A percentile compares a stretch with the other conserved stretches of the same genome.
Conservation (phyloP, 2,113 vertebrate species). For the Nematolebias whitei region DNA sequence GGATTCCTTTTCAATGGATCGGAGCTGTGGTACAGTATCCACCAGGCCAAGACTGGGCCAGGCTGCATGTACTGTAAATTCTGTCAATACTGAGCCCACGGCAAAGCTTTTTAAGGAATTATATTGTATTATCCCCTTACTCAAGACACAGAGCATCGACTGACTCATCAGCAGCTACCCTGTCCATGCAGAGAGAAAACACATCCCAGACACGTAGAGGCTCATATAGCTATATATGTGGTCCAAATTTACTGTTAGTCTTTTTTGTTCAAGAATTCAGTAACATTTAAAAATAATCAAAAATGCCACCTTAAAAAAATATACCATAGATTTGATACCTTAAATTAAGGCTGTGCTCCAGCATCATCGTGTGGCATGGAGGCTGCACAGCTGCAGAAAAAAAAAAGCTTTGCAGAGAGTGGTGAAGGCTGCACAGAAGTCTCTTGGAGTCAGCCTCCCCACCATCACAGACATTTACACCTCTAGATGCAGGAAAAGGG, state of each 20-base stretch:
- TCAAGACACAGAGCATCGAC: slow-evolving; percentile 19
- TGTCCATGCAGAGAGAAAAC: slow-evolving; percentile 4
- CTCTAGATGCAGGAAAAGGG: too few relatives aligned
- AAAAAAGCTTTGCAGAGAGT: too few relatives aligned
- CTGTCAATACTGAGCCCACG: slow-evolving; percentile 45
- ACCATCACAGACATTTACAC: too few relatives aligned
- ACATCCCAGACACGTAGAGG: neutral
- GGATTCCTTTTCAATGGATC: slow-evolving; percentile 41
- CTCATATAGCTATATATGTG: neutral
- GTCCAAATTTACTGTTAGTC: slow-evolving; percentile 7
- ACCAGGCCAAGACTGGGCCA: slow-evolving; percentile 7
- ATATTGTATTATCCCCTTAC: slow-evolving; percentile 32
- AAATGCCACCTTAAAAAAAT: neutral
- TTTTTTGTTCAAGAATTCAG: neutral
- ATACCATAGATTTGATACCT: too few relatives aligned
- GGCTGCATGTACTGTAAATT: slow-evolving; percentile 33
- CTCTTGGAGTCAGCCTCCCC: too few relatives aligned
- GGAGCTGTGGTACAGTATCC: slow-evolving; percentile 22
- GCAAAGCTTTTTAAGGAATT: slow-evolving; percentile 33
- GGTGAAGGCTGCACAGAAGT: too few relatives aligned
- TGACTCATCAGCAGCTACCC: slow-evolving; percentile 15
- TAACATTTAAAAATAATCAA: neutral
- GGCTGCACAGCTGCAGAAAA: too few relatives aligned
- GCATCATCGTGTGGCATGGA: too few relatives aligned
- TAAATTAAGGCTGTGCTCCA: too few relatives aligned